These are phyloP conservation scores for Geophilus truncorum DNA, from an alignment of 2,888 invertebrate species.

Conservation along the genomic window DNA sequence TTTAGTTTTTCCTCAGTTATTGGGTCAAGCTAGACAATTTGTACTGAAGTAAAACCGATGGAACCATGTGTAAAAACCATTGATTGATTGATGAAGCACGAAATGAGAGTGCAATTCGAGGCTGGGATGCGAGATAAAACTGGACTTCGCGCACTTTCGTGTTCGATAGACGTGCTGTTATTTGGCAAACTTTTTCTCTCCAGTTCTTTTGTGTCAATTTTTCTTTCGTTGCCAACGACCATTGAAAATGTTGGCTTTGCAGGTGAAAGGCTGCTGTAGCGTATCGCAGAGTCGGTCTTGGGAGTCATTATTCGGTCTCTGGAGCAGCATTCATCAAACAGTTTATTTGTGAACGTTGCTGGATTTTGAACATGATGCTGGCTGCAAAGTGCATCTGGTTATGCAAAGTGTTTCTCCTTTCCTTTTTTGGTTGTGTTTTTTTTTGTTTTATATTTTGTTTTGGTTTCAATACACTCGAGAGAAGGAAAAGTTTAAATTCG, in stretches of 20 bases:
- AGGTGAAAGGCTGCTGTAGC: slow-evolving; percentile 1
- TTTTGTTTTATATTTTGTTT: neutral
- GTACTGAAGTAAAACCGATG: no score
- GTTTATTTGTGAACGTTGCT: neutral
- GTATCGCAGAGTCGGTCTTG: neutral
- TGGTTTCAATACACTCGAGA: neutral
- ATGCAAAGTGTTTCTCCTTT: neutral
- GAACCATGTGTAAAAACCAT: no score
- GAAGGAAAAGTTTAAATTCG: neutral
- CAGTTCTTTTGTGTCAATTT: no score
- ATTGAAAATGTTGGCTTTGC: slow-evolving; percentile 12
- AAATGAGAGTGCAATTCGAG: no score
- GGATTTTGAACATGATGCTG: neutral
- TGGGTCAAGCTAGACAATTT: no score
- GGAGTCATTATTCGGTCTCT: slow-evolving; percentile 17
- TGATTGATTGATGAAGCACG: no score
- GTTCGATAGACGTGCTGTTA: no score
- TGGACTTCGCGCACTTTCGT: no score
- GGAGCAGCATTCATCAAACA: neutral
- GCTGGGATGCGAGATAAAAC: neutral
- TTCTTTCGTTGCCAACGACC: neutral
- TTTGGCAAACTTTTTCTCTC: no score
- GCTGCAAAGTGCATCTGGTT: neutral
- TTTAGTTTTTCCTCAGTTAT: no score
- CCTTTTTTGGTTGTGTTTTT: no score